Percentiles rank a stretch among this genome's conserved stretches.
Conservation (phyloP, 1,140 invertebrate species). For the Heliconius hewitsoni region DNA sequence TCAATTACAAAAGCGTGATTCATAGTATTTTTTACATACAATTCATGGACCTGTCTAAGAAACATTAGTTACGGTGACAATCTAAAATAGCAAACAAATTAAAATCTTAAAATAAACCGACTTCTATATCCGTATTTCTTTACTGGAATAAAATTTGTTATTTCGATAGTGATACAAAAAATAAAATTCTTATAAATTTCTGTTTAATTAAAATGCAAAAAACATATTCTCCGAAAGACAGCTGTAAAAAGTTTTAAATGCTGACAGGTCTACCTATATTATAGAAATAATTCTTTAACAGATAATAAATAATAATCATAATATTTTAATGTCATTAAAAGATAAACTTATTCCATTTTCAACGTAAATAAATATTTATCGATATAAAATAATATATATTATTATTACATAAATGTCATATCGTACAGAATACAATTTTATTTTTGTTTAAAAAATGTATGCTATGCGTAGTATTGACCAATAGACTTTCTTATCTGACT, state of each 20-base stretch:
- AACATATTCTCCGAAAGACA: neutral
- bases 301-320: too few species aligned
- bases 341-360: too few species aligned
- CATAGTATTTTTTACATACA: neutral
- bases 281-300: too few species aligned
- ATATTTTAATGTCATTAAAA: too few species aligned
- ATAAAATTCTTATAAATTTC: neutral
- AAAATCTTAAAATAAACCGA: neutral
- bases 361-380: too few species aligned
- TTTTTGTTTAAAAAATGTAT: neutral
- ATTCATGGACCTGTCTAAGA: neutral
- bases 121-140: neutral
- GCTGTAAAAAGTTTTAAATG: neutral
- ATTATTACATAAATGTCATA: neutral
- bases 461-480: constrained; percentile 26
- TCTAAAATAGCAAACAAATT: neutral
- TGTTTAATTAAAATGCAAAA: neutral
- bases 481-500: constrained; percentile 34
- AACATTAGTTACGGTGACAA: constrained; percentile 14
- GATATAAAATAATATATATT: too few species aligned
- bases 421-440: neutral
- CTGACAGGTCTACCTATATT: too few species aligned
- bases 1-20: neutral
- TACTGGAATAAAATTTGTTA: neutral
- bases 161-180: neutral